Evolutionary conservation across 2,797 vertebrate genomes (phyloP).

Genomic region (Pterois miles): DNA sequence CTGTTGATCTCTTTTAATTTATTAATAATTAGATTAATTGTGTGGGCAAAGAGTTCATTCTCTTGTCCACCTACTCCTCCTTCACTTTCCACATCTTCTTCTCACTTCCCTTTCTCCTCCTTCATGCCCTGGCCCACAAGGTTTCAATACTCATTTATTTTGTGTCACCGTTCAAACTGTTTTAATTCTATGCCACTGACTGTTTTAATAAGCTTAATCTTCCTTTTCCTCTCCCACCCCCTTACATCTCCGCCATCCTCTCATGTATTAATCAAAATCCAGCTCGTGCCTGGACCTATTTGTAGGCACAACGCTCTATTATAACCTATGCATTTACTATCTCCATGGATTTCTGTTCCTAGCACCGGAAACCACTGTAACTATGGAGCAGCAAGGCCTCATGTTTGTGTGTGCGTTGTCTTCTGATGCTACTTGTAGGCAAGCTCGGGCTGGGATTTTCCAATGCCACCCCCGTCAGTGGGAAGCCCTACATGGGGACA

Average conservation of each 20-base stretch:
- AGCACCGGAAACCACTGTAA: constrained; percentile 29
- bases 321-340: constrained; percentile 38
- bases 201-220: constrained; percentile 66
- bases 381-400: constrained; percentile 45
- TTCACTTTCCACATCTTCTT: constrained; percentile 51
- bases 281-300: constrained; percentile 30
- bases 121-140: constrained; percentile 40
- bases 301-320: constrained; percentile 42
- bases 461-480: constrained; percentile 78
- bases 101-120: constrained; percentile 52
- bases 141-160: constrained; percentile 65
- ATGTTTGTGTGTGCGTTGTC: constrained; percentile 40
- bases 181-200: constrained; percentile 57
- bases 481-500: constrained; percentile 82
- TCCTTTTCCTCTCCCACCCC: constrained; percentile 49
- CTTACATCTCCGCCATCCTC: constrained; percentile 36
- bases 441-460: constrained; percentile 75
- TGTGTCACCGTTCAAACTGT: constrained; percentile 63
- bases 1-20: constrained; percentile 83
- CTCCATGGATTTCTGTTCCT: constrained; percentile 26
- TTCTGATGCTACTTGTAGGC: constrained; percentile 57
- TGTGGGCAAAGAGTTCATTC: constrained; percentile 68
- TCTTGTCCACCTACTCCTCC: constrained; percentile 77
- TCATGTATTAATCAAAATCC: constrained; percentile 55
- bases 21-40: constrained; percentile 81